A percentile compares a stretch with the other conserved stretches of the same genome.
phyloP scores from a whole-genome alignment of 2,797 vertebrate genomes.

The Zenarchopterus dispar region DNA sequence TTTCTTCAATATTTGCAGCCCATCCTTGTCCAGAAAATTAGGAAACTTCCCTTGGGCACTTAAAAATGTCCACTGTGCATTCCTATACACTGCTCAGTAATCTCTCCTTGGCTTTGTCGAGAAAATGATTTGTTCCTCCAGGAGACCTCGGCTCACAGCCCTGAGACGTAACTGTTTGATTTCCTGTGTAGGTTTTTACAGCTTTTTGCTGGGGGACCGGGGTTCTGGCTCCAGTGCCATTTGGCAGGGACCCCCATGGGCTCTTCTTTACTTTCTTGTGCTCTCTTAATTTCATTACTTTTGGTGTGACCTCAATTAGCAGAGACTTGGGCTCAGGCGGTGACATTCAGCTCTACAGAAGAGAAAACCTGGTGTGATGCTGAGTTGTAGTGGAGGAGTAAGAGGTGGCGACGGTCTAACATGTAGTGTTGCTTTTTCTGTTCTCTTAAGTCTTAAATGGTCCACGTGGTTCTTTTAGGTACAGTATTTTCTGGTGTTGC shows the following conservation, averaged over 20 bases:
- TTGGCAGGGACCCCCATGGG: constrained; percentile 67
- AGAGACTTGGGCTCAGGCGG: constrained; percentile 62
- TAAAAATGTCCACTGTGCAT: constrained; percentile 77
- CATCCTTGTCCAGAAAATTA: constrained; percentile 75
- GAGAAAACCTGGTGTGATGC: constrained; percentile 53
- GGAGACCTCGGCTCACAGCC: constrained; percentile 79
- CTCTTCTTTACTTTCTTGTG: constrained; percentile 71
- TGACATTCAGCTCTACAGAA: constrained; percentile 60
- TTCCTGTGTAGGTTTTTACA: constrained; percentile 76
- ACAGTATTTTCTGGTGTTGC: constrained; percentile 29
- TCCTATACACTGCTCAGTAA: constrained; percentile 77
- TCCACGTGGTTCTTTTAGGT: constrained; percentile 19
- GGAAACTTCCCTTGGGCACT: constrained; percentile 73
- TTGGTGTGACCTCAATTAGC: constrained; percentile 83
- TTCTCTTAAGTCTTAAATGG: constrained; percentile 37
- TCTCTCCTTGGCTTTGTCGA: constrained; percentile 80
- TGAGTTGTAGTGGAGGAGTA: constrained; percentile 37
- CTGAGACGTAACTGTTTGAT: constrained; percentile 81
- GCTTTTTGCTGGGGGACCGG: constrained; percentile 67
- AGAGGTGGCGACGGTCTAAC: constrained; percentile 29
- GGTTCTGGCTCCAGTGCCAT: constrained; percentile 68
- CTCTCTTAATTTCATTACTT: constrained; percentile 82
- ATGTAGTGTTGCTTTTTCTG: constrained; percentile 34
- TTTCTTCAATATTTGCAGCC: constrained; percentile 72
- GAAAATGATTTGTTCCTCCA: constrained; percentile 80